phyloP scores from a whole-genome alignment of 2,797 vertebrate genomes.

The Pristis pectinata region DNA sequence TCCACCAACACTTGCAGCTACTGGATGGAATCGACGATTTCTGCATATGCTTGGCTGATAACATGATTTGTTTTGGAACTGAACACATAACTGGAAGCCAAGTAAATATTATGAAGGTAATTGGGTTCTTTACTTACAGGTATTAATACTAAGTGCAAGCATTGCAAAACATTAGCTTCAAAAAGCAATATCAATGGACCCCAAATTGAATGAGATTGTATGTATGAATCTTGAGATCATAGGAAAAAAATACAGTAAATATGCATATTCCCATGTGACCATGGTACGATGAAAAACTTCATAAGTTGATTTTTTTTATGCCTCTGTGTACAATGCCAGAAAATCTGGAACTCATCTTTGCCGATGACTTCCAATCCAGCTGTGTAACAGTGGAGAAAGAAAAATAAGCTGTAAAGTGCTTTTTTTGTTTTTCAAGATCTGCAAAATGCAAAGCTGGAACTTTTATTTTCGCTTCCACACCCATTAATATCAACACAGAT shows the following conservation, averaged over 20 bases:
- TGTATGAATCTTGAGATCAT: not conserved
- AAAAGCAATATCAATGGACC: not conserved
- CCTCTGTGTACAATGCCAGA: not conserved
- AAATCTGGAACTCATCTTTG: constrained; percentile 32
- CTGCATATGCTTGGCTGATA: not conserved
- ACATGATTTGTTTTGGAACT: not conserved
- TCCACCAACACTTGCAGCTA: not conserved
- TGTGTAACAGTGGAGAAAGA: not conserved
- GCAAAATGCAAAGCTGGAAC: not conserved
- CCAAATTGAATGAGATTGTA: not conserved
- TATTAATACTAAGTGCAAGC: not conserved
- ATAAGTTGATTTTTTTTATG: not conserved
- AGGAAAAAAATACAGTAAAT: not conserved
- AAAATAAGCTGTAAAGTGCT: not conserved
- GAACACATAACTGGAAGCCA: not conserved
- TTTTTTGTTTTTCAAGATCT: not conserved
- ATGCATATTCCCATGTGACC: not conserved
- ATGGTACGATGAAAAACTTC: not conserved
- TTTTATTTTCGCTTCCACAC: not conserved
- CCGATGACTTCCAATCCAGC: not conserved
- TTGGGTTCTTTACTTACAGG: not conserved
- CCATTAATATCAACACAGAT: not conserved
- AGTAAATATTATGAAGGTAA: not conserved
- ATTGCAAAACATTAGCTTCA: not conserved
- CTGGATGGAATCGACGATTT: not conserved